A percentile compares a stretch with the other conserved stretches of the same genome.
Evolutionary conservation across 2,113 vertebrate species (phyloP).

Genomic region (Corythoichthys haematopterus): DNA sequence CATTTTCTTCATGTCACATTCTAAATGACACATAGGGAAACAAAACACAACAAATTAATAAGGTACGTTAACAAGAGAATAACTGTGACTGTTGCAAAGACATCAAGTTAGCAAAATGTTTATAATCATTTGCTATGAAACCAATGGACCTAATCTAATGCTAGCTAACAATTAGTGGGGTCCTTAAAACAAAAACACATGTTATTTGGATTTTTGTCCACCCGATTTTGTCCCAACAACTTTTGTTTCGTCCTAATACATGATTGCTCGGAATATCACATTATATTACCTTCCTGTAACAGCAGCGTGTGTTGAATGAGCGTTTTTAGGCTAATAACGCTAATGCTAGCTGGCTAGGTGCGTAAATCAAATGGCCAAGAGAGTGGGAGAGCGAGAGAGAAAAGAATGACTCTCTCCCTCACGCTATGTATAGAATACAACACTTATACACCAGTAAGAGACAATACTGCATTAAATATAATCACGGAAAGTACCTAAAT

Average conservation of each 20-base stretch:
- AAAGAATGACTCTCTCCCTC: no score
- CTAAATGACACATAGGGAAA: neutral
- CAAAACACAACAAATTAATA: neutral
- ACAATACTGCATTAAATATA: no score
- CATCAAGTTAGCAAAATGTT: neutral
- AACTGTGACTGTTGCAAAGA: neutral
- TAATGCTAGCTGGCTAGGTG: neutral
- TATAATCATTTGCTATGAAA: neutral
- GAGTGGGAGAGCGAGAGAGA: no score
- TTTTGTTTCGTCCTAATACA: neutral
- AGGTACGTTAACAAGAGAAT: neutral
- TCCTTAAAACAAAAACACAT: no score
- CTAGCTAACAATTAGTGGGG: neutral
- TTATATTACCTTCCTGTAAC: neutral
- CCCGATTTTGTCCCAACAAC: neutral
- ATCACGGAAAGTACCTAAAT: neutral
- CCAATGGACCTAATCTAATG: neutral
- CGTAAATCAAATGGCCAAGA: no score
- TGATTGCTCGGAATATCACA: neutral
- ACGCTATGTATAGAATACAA: neutral
- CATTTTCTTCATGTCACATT: slow-evolving; percentile 26
- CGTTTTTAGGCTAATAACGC: neutral
- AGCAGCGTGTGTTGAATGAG: neutral
- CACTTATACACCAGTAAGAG: neutral
- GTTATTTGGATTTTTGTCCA: neutral